These are phyloP conservation scores for Cheilosia impressa DNA, from an alignment of 2,888 invertebrate species.

Conservation along the genomic window DNA sequence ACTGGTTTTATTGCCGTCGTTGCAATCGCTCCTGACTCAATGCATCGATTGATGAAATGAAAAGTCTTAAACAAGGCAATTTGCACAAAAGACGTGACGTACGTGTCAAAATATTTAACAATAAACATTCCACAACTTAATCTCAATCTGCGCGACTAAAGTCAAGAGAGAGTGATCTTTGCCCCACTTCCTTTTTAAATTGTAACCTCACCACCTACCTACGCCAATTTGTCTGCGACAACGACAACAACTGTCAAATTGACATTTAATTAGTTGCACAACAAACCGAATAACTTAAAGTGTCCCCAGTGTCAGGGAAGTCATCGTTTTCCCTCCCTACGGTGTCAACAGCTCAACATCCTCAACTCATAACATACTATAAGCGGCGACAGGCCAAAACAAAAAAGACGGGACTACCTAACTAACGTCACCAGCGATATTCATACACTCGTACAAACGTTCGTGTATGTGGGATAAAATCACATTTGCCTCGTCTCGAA, in stretches of 20 bases:
- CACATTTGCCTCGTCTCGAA: slow-evolving; percentile 37
- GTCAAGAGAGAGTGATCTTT: no score
- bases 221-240: not conserved
- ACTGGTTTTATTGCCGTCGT: no score
- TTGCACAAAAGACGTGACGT: no score
- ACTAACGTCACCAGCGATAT: slow-evolving; percentile 50
- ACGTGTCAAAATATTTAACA: no score
- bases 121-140: no score
- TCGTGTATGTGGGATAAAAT: slow-evolving; percentile 17
- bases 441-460: slow-evolving; percentile 44
- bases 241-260: slow-evolving; percentile 18
- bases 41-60: no score
- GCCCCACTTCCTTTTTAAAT: no score
- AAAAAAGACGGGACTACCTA: slow-evolving; percentile 2
- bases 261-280: slow-evolving; percentile 48
- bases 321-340: slow-evolving; percentile 14
- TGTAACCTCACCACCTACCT: not conserved
- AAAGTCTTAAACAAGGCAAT: no score
- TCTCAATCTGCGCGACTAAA: no score
- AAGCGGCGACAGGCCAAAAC: not conserved
- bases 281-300: slow-evolving; percentile 45
- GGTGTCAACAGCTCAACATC: slow-evolving; percentile 35
- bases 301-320: slow-evolving; percentile 37
- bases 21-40: no score
- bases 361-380: slow-evolving; percentile 27